Base-by-base conservation (phyloP, 2,113 vertebrate genomes). In the Heterotilapia buettikoferi region DNA sequence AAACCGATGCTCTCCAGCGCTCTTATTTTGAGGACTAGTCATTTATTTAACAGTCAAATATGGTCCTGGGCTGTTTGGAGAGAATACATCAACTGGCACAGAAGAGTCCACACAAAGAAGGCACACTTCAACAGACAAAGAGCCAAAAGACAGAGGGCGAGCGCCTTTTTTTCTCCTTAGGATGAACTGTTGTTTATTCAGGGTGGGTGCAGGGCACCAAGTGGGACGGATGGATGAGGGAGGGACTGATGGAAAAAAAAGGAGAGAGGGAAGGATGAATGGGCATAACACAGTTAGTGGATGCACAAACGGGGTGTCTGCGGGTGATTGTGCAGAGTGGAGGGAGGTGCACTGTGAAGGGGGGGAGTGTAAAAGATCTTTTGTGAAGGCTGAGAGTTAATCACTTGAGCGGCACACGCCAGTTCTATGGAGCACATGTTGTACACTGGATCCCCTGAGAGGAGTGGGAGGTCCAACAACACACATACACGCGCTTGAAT, bases 341-440 rank as follows among this genome's bases (percentile, higher is more conserved):
- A 43, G 38, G 82, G 86, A 50, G 73, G 73, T 78, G 73, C 73
- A 78, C 9, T 85, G 45, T 61, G 86, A 83, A 90, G 89, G 84
- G 52, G 57, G 85, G 85, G 89, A 91, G 83, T 57, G 91, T 94
- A 73, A 93, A 89, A 93, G 91, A 93, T 95, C 94, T 92, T 94
- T 96, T 96, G 95, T 96, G 90, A 93, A 57, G 89, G 91, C 82
- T 66, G 91, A 43, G 91, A 95, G 94, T 96, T 95, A 96, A 96
- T 96, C 95, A 95, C 95, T 95, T 95, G 92, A 95, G 94, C 91
- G 95, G 95, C 95, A 95, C 94, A 95, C 94, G 95, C 92, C 94
- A 50, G 85, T 92, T 94, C 92, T 93, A 92, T 93, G 90, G 86
- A 95, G 94, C 95, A 95, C 95, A 95, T 95, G 95, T 95, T 85